Evolutionary conservation across 2,797 vertebrate species (phyloP).

Genomic region (Cyprinella venusta): DNA sequence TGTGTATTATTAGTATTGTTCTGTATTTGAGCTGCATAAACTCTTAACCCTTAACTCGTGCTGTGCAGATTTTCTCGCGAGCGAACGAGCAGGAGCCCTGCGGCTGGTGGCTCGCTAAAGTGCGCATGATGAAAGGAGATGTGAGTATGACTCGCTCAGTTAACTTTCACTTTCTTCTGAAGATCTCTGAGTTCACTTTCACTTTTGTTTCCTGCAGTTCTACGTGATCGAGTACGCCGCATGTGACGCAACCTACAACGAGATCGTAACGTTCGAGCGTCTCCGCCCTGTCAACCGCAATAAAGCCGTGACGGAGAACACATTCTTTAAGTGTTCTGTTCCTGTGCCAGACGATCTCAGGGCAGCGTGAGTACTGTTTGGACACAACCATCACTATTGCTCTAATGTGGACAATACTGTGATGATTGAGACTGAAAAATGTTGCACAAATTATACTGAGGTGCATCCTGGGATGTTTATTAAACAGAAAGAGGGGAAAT

Average conservation of each 20-base stretch:
- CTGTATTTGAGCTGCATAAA: not conserved
- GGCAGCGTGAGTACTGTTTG: conserved; percentile 84
- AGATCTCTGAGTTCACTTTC: not conserved
- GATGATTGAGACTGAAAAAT: not conserved
- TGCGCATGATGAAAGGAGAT: conserved; percentile 99
- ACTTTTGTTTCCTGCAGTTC: conserved; percentile 79
- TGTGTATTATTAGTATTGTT: not conserved
- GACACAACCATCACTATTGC: not conserved
- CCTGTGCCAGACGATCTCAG: conserved; percentile 94
- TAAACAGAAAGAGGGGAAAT: no score
- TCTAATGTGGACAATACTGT: not conserved
- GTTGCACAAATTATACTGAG: no score
- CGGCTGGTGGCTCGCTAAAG: conserved; percentile 99
- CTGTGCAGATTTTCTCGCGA: conserved; percentile 89
- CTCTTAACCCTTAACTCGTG: not conserved
- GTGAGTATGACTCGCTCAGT: conserved; percentile 70
- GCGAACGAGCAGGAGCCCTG: conserved; percentile 99
- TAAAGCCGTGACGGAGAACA: conserved; percentile 91
- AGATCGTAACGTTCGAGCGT: conserved; percentile 97
- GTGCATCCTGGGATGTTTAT: not conserved
- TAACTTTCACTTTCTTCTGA: not conserved
- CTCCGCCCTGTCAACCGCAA: conserved; percentile 95
- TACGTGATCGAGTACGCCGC: conserved; percentile 99
- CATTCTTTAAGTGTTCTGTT: conserved; percentile 93
- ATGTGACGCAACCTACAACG: conserved; percentile 97